Evolutionary conservation across 1,140 invertebrate species (phyloP).

Genomic region (Rhopalosiphum padi): DNA sequence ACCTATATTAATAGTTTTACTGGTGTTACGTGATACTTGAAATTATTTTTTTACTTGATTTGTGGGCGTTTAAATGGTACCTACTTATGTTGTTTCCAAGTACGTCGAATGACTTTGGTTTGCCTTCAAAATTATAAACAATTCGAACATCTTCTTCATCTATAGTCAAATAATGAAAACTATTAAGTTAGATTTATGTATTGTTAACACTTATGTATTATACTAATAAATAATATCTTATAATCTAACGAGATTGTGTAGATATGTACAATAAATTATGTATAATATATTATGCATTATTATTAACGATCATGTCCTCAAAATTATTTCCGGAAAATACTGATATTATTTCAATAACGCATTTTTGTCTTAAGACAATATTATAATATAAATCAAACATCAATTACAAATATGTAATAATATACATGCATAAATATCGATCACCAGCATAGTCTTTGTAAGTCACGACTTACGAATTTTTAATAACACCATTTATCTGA

Average conservation of each 20-base stretch:
- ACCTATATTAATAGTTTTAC: neutral
- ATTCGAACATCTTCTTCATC: constrained; percentile 13
- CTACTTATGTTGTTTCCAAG: neutral
- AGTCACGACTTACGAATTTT: neutral
- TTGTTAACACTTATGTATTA: neutral
- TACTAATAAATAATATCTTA: neutral
- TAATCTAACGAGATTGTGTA: neutral
- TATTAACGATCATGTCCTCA: neutral
- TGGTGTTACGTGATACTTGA: neutral
- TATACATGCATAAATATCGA: neutral
- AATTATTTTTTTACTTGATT: neutral
- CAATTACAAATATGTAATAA: neutral
- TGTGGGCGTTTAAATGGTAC: neutral
- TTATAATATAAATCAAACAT: neutral
- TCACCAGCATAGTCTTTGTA: neutral
- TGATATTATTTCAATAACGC: neutral
- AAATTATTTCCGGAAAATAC: neutral
- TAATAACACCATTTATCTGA: neutral
- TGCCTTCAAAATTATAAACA: neutral
- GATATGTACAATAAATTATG: neutral
- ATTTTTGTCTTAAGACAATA: too few relatives aligned
- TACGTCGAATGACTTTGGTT: neutral
- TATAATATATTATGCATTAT: neutral
- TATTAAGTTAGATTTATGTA: neutral
- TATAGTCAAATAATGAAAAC: neutral